phyloP scores from a whole-genome alignment of 2,888 invertebrate genomes.

The Sphaerophoria rueppellii region DNA sequence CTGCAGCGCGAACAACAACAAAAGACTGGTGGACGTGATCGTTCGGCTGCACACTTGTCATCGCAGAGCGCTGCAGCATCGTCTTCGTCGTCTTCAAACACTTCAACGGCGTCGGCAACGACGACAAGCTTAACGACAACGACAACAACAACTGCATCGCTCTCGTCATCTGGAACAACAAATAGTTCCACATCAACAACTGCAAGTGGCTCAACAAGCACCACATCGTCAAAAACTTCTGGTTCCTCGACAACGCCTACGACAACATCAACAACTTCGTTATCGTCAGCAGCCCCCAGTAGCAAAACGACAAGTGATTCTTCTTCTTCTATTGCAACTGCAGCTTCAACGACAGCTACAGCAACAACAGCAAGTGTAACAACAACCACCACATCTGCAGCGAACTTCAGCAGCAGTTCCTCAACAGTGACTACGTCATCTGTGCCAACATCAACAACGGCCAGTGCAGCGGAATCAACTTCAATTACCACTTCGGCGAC shows the following conservation, averaged over 20 bases:
- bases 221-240: conserved; percentile 53
- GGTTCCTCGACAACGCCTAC: conserved; percentile 57
- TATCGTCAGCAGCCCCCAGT: conserved; percentile 37
- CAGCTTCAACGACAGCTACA: conserved; percentile 73
- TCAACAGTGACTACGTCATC: conserved; percentile 68
- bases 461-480: conserved; percentile 74
- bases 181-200: conserved; percentile 49
- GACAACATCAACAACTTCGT: conserved; percentile 44
- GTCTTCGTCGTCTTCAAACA: conserved; percentile 72
- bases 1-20: conserved; percentile 91
- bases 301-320: conserved; percentile 57
- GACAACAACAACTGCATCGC: conserved; percentile 75
- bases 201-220: conserved; percentile 72
- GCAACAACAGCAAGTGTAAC: conserved; percentile 63
- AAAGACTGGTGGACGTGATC: conserved; percentile 83
- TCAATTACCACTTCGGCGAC: conserved; percentile 33
- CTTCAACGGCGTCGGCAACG: conserved; percentile 75
- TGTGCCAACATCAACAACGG: conserved; percentile 73
- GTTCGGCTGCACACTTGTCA: conserved; percentile 78
- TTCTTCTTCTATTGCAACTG: conserved; percentile 73
- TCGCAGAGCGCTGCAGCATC: conserved; percentile 37
- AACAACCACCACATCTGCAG: conserved; percentile 55
- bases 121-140: conserved; percentile 54
- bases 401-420: conserved; percentile 56
- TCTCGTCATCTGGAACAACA: conserved; percentile 72